phyloP scores from a whole-genome alignment of 92 coral and sea anemone species.

The Siderastrea radians region DNA sequence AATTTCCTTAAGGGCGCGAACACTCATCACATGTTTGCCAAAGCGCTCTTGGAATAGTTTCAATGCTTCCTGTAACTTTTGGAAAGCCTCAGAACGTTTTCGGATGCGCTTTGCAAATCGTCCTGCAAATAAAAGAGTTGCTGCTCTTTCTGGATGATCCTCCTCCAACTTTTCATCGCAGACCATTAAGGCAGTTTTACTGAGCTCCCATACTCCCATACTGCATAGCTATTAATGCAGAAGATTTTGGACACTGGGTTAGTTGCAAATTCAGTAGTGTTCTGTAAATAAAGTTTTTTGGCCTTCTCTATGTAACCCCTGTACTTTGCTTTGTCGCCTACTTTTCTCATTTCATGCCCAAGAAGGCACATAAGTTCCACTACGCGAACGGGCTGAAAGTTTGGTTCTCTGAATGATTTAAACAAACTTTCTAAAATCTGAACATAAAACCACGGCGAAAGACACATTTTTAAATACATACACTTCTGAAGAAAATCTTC shows the following conservation, averaged over 20 bases:
- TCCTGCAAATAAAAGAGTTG: conserved; percentile 9
- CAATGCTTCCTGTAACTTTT: neutral
- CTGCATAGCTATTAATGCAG: conserved; percentile 17
- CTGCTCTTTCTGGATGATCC: conserved; percentile 16
- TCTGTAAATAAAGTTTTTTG: neutral
- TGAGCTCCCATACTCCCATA: neutral
- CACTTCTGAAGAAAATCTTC: no score
- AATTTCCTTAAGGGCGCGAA: neutral
- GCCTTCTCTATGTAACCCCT: conserved; percentile 7
- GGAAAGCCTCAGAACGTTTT: neutral
- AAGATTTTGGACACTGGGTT: neutral
- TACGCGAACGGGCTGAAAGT: neutral
- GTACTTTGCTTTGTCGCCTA: conserved; percentile 6
- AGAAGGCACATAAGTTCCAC: conserved; percentile 38
- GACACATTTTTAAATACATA: no score
- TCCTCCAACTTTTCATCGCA: no score
- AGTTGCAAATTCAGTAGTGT: neutral
- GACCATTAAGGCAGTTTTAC: neutral
- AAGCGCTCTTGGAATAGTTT: neutral
- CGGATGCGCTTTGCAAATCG: neutral
- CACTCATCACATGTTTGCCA: conserved; percentile 34
- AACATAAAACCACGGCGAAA: conserved; percentile 13
- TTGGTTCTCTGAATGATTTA: neutral
- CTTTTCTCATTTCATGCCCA: conserved; percentile 43
- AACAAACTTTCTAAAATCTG: neutral